These are phyloP conservation scores for Mesochorus sp. DNA, from an alignment of 2,888 invertebrate genomes.

Conservation along the genomic window DNA sequence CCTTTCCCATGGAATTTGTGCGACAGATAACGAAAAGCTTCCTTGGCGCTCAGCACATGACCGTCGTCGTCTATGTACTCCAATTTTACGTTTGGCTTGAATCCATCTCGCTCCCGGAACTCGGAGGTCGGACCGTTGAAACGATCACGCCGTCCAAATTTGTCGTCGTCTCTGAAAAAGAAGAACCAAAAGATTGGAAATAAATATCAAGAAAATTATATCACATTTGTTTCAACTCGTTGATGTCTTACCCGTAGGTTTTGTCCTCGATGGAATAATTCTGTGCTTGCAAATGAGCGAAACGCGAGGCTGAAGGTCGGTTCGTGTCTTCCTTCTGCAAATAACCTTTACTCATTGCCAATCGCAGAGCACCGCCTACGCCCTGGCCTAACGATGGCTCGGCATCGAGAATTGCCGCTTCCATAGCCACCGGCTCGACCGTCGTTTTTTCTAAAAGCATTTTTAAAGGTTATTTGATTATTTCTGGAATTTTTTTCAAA, in stretches of 20 bases:
- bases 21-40: constrained; percentile 97
- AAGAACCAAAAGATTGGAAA: not conserved
- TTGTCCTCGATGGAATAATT: constrained; percentile 92
- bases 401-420: constrained; percentile 91
- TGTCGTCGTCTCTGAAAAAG: constrained; percentile 88
- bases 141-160: constrained; percentile 88
- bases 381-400: constrained; percentile 97
- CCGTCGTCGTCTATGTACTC: constrained; percentile 99
- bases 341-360: constrained; percentile 97
- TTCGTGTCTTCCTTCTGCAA: constrained; percentile 91
- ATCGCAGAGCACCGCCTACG: constrained; percentile 93
- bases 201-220: not conserved
- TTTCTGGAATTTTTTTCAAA: too few species aligned
- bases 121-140: constrained; percentile 94
- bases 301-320: constrained; percentile 87
- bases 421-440: constrained; percentile 83
- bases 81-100: constrained; percentile 96
- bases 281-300: constrained; percentile 90
- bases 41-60: constrained; percentile 94
- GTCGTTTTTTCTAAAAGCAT: constrained; percentile 75
- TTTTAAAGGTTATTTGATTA: not conserved
- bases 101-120: constrained; percentile 95
- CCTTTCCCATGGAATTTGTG: constrained; percentile 99
- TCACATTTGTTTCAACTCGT: not conserved
- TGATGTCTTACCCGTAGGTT: constrained; percentile 85